Base-by-base conservation (phyloP, 1,140 invertebrate species). In the Zeugodacus cucurbitae region DNA sequence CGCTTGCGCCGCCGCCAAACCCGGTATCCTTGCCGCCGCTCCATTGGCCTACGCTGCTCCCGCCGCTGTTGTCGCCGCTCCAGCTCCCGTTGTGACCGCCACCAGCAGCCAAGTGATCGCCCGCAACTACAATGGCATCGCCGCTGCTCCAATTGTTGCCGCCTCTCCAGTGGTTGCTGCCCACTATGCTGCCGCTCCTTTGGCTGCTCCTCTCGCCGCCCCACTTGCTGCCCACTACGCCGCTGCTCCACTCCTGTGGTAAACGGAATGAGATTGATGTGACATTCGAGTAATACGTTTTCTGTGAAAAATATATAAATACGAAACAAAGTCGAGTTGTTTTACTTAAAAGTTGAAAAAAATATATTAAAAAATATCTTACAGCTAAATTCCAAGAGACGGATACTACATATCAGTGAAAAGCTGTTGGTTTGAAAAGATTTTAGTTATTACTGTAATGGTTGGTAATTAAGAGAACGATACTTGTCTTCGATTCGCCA, bases 21-120 rank as follows among this genome's bases (percentile, higher is more conserved):
- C 91, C 82, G 87, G 87, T 57, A 17, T 89, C 1, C 29, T 89
- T 78, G 67, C 44, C 37, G 64, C 87, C 54, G 41, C 87, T 58
- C 87, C 87, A 0, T 78, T 88, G 48, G 32, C 67, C 8, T 91
- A 91, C n/a, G 88, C 91, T 6, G 91, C 74, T 48, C 90, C 59
- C 44, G 90, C 91, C 26, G 86, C 70, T 29, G 88, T 91, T 6
- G 58, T 93, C 26, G 91, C 91, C 26, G 90, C 91, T 48, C 91
- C 93, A 22, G 90, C 93, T 58, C 93, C 93, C 0, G 88, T 94
- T 57, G 93, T 94, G 22, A 94, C 94, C 6, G 94, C 94, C 22
- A 91, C 91, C 88, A 94, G 94, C 87, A 94, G 93, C 85, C 94
- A 94, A 88, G 93, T 93, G 59, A 90, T 94, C 87, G 93, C 94